phyloP scores from a whole-genome alignment of 2,888 invertebrate species.

The Rhyacophila evoluta region DNA sequence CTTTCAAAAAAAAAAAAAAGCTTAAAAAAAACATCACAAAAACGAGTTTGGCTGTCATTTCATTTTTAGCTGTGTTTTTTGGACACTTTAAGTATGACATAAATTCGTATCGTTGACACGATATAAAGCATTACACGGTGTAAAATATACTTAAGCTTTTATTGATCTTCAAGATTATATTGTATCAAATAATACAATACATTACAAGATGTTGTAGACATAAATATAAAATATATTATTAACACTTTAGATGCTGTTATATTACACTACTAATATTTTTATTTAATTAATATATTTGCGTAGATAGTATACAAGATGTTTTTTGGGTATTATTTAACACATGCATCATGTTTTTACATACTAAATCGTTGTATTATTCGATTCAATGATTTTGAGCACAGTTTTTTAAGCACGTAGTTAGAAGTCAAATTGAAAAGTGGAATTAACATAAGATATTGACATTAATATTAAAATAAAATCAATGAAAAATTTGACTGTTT shows the following conservation, averaged over 20 bases:
- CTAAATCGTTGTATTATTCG: not conserved
- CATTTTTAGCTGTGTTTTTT: not conserved
- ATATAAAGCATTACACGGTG: not conserved
- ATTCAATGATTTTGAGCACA: no score
- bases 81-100: slow-evolving; percentile 22
- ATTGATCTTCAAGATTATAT: not conserved
- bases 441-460: no score
- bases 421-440: no score
- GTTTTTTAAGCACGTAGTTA: no score
- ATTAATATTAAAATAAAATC: no score
- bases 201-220: not conserved
- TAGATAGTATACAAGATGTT: not conserved
- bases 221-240: not conserved
- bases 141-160: not conserved
- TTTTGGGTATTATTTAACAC: not conserved
- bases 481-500: no score
- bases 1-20: not conserved
- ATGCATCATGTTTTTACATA: not conserved
- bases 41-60: not conserved
- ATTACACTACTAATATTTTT: no score
- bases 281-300: not conserved
- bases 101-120: slow-evolving; percentile 10
- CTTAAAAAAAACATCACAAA: not conserved
- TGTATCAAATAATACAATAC: not conserved
- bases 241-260: not conserved